These are phyloP conservation scores for Xiphias gladius DNA, from an alignment of 2,113 vertebrate species.

Conservation along the genomic window DNA sequence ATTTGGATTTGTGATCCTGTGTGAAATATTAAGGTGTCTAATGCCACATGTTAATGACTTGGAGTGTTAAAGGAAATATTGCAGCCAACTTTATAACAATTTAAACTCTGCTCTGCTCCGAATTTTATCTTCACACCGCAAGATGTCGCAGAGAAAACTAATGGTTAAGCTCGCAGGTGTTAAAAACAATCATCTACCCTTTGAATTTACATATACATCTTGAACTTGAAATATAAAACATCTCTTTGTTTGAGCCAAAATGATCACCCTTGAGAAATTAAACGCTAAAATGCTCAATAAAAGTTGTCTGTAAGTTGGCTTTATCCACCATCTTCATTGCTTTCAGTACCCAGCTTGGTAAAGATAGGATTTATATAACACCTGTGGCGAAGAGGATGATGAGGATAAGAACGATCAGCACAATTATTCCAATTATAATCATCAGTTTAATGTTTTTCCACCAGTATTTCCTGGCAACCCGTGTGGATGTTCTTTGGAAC, in stretches of 20 bases:
- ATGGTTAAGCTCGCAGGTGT: not conserved
- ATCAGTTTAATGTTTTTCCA: constrained; percentile 88
- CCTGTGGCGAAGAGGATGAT: constrained; percentile 86
- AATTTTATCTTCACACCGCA: not conserved
- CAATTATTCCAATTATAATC: constrained; percentile 81
- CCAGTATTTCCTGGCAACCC: constrained; percentile 86
- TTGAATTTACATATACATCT: constrained; percentile 13
- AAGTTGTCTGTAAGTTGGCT: not conserved
- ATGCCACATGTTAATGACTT: constrained; percentile 17
- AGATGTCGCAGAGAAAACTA: not conserved
- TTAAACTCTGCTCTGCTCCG: constrained; percentile 13
- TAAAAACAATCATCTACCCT: not conserved
- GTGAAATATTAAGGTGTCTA: constrained; percentile 24
- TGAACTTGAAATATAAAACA: not conserved
- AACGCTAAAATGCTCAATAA: not conserved
- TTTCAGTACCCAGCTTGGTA: constrained; percentile 19
- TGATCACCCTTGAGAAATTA: not conserved
- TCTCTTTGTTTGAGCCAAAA: not conserved
- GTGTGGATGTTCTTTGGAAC: constrained; percentile 82
- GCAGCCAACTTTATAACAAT: constrained; percentile 19
- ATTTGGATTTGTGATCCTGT: constrained; percentile 48
- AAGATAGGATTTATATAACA: constrained; percentile 68
- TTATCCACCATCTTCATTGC: not conserved
- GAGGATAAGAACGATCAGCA: constrained; percentile 82
- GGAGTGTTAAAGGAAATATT: constrained; percentile 71